These are phyloP conservation scores for Pseudococcus viburni DNA, from an alignment of 2,888 invertebrate species.

Conservation along the genomic window DNA sequence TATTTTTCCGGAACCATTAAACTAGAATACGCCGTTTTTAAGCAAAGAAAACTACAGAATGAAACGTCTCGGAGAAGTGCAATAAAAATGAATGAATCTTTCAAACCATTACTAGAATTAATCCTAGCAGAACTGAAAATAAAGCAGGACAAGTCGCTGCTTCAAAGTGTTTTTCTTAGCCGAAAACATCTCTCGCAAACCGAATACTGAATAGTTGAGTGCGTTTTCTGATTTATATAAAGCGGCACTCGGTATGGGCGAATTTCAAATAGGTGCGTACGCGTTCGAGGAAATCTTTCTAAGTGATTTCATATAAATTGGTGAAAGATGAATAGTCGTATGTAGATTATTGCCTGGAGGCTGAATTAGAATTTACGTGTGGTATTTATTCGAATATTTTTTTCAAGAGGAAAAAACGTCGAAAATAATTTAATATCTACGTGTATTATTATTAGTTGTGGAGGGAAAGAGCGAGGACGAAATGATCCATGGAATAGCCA, in stretches of 20 bases:
- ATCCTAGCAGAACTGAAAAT: conserved; percentile 46
- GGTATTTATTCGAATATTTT: neutral
- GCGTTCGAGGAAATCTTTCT: neutral
- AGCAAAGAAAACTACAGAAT: conserved; percentile 37
- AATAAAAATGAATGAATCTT: conserved; percentile 47
- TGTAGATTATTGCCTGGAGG: neutral
- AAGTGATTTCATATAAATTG: conserved; percentile 8
- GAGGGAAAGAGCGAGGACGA: too few species aligned
- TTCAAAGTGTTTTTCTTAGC: conserved; percentile 34
- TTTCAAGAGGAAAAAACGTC: neutral
- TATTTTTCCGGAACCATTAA: conserved; percentile 48
- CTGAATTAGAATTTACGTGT: neutral
- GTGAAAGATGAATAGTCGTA: conserved; percentile 19
- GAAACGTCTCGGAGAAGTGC: conserved; percentile 45
- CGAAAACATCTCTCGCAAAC: conserved; percentile 37
- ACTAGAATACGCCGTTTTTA: conserved; percentile 31
- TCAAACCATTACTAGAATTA: conserved; percentile 53
- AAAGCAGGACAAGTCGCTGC: conserved; percentile 46
- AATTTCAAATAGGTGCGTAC: conserved; percentile 39
- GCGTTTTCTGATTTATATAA: conserved; percentile 44
- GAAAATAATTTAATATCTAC: neutral
- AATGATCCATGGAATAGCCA: too few species aligned
- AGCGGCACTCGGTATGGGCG: neutral
- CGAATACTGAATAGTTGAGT: conserved; percentile 49
- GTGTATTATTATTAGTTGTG: too few species aligned